Percentiles rank a stretch among this genome's conserved stretches.
Conservation (phyloP, 1,140 invertebrate species). For the Oncopeltus fasciatus region DNA sequence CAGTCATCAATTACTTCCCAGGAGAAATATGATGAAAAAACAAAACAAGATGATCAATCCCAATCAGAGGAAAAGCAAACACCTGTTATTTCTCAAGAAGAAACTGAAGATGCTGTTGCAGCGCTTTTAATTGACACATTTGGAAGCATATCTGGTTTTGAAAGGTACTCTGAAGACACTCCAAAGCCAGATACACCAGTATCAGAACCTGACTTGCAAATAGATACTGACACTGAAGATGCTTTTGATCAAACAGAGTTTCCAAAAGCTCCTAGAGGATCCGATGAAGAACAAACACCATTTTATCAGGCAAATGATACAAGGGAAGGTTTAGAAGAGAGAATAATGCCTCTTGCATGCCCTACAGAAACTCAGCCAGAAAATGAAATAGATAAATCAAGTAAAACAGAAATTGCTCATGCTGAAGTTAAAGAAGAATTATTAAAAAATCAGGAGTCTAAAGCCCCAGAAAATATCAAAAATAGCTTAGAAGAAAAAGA, state of each 20-base stretch:
- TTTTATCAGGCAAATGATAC: constrained; percentile 22
- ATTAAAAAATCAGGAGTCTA: too few relatives aligned
- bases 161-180: constrained; percentile 51
- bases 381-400: constrained; percentile 7
- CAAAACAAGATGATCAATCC: constrained; percentile 27
- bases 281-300: constrained; percentile 28
- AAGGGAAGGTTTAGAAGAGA: constrained; percentile 25
- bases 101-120: constrained; percentile 81
- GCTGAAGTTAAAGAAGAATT: neutral
- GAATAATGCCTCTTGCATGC: constrained; percentile 22
- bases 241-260: constrained; percentile 38
- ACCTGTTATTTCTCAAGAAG: constrained; percentile 76
- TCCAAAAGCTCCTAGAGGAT: constrained; percentile 35
- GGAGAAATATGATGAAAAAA: constrained; percentile 29
- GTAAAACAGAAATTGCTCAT: neutral
- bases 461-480: too few relatives aligned
- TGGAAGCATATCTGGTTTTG: constrained; percentile 41
- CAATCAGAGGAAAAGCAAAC: constrained; percentile 58
- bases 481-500: too few relatives aligned
- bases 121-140: constrained; percentile 66
- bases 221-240: constrained; percentile 74
- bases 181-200: constrained; percentile 70
- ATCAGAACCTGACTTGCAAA: constrained; percentile 68
- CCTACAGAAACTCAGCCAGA: constrained; percentile 15
- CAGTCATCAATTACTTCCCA: neutral